Evolutionary conservation across 1,140 invertebrate genomes (phyloP).

Genomic region (Triops cancriformis): DNA sequence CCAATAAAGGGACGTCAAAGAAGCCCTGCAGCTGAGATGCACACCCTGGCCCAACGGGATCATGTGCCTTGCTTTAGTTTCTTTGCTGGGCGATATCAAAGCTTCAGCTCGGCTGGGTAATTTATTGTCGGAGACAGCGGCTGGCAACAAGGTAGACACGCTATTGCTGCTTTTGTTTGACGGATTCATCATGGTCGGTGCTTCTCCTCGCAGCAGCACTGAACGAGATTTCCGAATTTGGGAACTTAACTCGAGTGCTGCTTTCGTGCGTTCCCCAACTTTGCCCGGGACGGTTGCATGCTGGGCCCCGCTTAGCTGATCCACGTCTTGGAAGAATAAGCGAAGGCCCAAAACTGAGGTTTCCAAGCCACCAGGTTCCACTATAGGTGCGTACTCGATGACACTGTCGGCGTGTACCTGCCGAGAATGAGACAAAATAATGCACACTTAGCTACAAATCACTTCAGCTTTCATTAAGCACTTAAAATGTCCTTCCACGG

Average conservation of each 20-base stretch:
- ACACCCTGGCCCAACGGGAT: not conserved
- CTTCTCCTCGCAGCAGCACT: not conserved
- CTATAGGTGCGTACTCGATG: constrained; percentile 18
- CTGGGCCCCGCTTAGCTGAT: not conserved
- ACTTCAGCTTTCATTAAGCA: not conserved
- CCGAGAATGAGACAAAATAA: not conserved
- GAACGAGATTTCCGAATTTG: constrained; percentile 10
- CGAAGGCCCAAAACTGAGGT: constrained; percentile 19
- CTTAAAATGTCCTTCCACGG: not conserved
- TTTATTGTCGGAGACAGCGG: not conserved
- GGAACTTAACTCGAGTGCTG: not conserved
- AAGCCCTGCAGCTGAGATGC: not conserved
- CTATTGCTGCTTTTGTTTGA: not conserved
- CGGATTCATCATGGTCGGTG: not conserved
- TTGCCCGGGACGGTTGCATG: not conserved
- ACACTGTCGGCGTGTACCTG: constrained; percentile 11
- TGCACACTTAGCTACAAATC: not conserved
- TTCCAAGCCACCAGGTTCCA: constrained; percentile 9
- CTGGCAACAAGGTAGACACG: not conserved
- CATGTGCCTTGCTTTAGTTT: constrained; percentile 5
- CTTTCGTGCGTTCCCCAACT: not conserved
- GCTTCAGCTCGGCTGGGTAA: not conserved
- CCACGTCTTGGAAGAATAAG: constrained; percentile 16
- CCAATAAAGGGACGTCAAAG: constrained; percentile 13
- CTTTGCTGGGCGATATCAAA: constrained; percentile 10